These are phyloP conservation scores for Hymenochirus boettgeri DNA, from an alignment of 2,113 vertebrate genomes.

Conservation along the genomic window DNA sequence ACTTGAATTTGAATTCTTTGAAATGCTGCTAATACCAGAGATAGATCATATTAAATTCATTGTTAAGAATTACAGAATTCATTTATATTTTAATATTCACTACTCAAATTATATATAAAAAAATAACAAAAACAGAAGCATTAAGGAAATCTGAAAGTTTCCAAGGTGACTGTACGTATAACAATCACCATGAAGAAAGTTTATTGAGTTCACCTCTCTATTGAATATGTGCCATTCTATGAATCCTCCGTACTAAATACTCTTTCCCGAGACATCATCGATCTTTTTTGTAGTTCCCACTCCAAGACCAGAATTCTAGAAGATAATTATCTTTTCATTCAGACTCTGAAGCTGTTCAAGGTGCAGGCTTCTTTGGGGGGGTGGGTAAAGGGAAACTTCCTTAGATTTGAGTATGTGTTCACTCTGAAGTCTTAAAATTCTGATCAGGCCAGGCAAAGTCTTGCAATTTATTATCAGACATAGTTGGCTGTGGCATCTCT, in stretches of 20 bases:
- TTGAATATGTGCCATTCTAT: not conserved
- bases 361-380: not conserved
- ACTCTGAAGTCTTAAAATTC: conserved; percentile 5
- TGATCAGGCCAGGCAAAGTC: conserved; percentile 11
- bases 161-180: too few species aligned
- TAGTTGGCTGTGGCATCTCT: conserved; percentile 17
- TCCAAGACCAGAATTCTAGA: conserved; percentile 8
- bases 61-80: too few species aligned
- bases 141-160: too few species aligned
- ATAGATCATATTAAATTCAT: too few species aligned
- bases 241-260: not conserved
- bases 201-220: conserved; percentile 24
- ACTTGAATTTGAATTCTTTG: too few species aligned
- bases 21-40: too few species aligned
- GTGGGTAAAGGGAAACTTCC: not conserved
- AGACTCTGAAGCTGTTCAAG: conserved; percentile 7
- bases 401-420: not conserved
- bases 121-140: too few species aligned
- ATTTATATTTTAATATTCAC: too few species aligned
- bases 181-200: too few species aligned
- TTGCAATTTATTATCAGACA: conserved; percentile 20
- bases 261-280: conserved; percentile 4
- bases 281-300: not conserved
- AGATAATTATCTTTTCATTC: conserved; percentile 20
- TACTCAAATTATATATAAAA: too few species aligned